Percentiles rank a stretch among this genome's conserved stretches.
Evolutionary conservation across 2,888 invertebrate species (phyloP).

Genomic region (Uropetala carovei): DNA sequence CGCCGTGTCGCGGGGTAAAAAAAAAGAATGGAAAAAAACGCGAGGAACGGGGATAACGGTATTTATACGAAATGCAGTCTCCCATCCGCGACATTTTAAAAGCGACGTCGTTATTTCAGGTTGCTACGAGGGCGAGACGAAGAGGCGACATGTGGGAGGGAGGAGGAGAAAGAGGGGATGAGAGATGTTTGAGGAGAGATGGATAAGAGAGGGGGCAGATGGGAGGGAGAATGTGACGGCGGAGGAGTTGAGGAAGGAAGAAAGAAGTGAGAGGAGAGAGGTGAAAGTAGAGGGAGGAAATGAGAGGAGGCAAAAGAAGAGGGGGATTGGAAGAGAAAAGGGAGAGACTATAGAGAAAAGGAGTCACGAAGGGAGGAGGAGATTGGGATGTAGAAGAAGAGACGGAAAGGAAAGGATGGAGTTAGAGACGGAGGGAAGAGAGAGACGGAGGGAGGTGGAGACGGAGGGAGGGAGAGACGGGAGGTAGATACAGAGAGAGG

Average conservation of each 20-base stretch:
- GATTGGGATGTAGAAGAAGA: neutral
- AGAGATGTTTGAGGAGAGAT: too few species aligned
- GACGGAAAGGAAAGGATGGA: neutral
- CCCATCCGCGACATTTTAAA: too few species aligned
- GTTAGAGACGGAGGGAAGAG: neutral
- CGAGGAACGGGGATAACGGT: too few species aligned
- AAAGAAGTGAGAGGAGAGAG: neutral
- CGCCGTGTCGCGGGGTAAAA: too few species aligned
- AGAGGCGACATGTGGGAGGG: neutral
- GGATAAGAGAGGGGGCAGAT: too few species aligned
- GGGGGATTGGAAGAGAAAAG: too few species aligned
- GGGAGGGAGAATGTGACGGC: neutral
- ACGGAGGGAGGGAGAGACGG: neutral
- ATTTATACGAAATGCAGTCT: too few species aligned
- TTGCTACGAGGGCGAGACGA: neutral
- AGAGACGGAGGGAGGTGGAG: neutral
- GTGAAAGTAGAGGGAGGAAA: neutral
- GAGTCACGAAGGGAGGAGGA: too few species aligned
- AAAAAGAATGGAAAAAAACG: too few species aligned
- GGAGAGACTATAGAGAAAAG: too few species aligned
- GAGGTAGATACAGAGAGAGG: neutral
- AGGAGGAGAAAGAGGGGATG: too few species aligned
- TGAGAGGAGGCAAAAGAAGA: neutral
- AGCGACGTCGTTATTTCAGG: slow-evolving; percentile 26
- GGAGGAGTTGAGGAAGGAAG: neutral